Evolutionary conservation across 2,113 vertebrate genomes (phyloP), one percentile per base, ranked within the genome.

Genomic region (Myotis brandtii): DNA sequence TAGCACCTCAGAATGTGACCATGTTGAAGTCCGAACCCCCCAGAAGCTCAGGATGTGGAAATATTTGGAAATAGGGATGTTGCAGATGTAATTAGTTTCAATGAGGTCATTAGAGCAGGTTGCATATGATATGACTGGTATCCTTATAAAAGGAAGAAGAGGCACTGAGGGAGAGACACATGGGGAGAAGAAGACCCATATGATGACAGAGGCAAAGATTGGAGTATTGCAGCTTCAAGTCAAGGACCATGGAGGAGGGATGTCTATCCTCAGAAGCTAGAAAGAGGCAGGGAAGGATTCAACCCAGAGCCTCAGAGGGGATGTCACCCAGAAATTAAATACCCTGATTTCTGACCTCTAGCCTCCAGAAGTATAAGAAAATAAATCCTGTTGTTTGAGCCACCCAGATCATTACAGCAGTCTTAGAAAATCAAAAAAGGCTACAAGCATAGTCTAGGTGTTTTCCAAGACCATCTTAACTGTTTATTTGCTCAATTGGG

Each of bases 1-100:
- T 17, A 84, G 11, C 16, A 56, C 16, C 34, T 37, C 20, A 86
- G 46, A 72, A 70, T 43, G 89, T 67, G 40, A 52, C 54, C 37
- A 82, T 37, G 30, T 46, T 76, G 18, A 90, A 54, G 40, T 52
- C 32, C 43, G 50, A 50, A 82, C 0, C 18, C 43, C 4, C 30
- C 21, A 79, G 11, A 12, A 56, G 9, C 50, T 37, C 16, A 81
- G 69, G 64, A 70, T 43, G 89, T 67, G 40, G 52, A 48, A 48
- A 76, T 86, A 77, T 93, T 86, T 96, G 70, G 64, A 73, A 88
- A 88, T 20, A 91, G 46, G 43, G 21, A 56, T 95, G 27, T 59
- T 79, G 37, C 23, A 14, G 4, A 77, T 93, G 10, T 62, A 46
- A 82, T 56, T 83, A 83, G 50, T 54, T 95, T 86, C 64, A 34